Conservation (phyloP, 1,140 invertebrate genomes). For the Drosophila bocqueti region DNA sequence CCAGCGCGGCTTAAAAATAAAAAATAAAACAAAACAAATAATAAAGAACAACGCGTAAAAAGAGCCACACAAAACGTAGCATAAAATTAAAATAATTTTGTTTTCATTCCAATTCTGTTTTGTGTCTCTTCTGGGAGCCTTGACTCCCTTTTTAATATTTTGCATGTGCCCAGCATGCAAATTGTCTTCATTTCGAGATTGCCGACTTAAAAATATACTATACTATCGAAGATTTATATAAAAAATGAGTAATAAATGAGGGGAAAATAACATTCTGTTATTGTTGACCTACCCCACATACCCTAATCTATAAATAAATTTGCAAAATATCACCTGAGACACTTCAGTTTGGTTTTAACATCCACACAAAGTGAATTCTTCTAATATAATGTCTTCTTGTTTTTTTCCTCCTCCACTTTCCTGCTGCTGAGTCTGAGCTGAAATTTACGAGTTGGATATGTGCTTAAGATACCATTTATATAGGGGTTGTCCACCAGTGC, state of each 20-base stretch:
- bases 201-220: not conserved
- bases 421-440: not conserved
- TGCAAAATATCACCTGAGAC: not conserved
- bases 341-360: not conserved
- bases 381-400: slow-evolving; percentile 29
- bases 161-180: slow-evolving; percentile 66
- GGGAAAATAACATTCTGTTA: not conserved
- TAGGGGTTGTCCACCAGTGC: slow-evolving; percentile 25
- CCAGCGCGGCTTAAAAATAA: slow-evolving; percentile 31
- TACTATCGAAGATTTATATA: no score
- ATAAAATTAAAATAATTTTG: slow-evolving; percentile 68
- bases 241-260: no score
- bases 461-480: slow-evolving; percentile 71
- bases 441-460: slow-evolving; percentile 63
- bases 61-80: slow-evolving; percentile 27
- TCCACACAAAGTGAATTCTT: not conserved
- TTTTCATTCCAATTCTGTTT: slow-evolving; percentile 60
- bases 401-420: slow-evolving; percentile 7
- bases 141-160: slow-evolving; percentile 16
- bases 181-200: slow-evolving; percentile 4
- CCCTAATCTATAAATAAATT: not conserved
- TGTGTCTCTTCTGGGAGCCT: slow-evolving; percentile 34
- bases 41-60: slow-evolving; percentile 13
- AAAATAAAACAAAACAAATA: slow-evolving; percentile 7
- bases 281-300: not conserved